Evolutionary conservation across 1,140 invertebrate genomes (phyloP).

Genomic region (Parapsyche elsis): DNA sequence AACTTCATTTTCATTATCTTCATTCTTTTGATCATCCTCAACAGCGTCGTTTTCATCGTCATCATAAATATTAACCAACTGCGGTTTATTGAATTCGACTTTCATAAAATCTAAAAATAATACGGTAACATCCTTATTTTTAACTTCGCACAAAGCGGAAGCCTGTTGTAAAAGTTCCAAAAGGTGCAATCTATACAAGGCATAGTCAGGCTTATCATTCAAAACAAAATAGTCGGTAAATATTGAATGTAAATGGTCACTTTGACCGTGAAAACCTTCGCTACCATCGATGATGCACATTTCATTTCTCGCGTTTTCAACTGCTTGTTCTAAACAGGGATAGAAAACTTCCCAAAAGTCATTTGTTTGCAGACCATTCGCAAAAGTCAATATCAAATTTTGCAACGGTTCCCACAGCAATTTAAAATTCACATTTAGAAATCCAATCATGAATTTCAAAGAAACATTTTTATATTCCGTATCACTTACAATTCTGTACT

Average conservation of each 20-base stretch:
- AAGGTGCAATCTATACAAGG: conserved; percentile 81
- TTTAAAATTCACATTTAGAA: conserved; percentile 88
- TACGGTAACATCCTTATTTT: conserved; percentile 80
- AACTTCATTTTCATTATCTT: conserved; percentile 60
- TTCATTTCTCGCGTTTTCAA: conserved; percentile 61
- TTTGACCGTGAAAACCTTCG: conserved; percentile 59
- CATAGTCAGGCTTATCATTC: conserved; percentile 73
- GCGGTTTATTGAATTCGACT: conserved; percentile 67
- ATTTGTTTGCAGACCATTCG: conserved; percentile 71
- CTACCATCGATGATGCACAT: conserved; percentile 60
- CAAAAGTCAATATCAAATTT: conserved; percentile 79
- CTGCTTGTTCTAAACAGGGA: conserved; percentile 68
- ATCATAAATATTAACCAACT: conserved; percentile 56
- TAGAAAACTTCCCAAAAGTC: conserved; percentile 85
- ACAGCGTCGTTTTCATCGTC: conserved; percentile 56
- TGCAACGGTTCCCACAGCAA: conserved; percentile 87
- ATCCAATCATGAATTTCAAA: conserved; percentile 82
- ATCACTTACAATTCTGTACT: conserved; percentile 68
- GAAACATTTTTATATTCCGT: conserved; percentile 71
- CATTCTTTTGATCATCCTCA: conserved; percentile 54
- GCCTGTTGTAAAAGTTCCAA: conserved; percentile 83
- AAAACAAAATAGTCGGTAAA: conserved; percentile 63
- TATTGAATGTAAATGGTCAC: conserved; percentile 58
- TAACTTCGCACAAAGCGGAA: conserved; percentile 78
- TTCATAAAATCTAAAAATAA: conserved; percentile 85